These are phyloP conservation scores for Oceanodroma leucorhoa DNA, from an alignment of 2,797 vertebrate species.

Conservation along the genomic window DNA sequence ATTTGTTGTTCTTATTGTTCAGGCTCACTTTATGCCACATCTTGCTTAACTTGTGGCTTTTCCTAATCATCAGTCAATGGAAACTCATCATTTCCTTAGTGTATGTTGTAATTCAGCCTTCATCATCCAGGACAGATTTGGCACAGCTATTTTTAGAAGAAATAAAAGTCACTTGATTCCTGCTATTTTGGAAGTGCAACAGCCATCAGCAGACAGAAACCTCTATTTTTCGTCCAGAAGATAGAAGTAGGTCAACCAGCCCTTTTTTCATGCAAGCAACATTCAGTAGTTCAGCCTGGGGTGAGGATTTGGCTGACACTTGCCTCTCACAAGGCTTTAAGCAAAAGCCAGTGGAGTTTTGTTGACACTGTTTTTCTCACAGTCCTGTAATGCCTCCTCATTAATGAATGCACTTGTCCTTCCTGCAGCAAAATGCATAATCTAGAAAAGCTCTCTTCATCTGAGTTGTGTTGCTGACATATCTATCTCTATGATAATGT, in stretches of 20 bases:
- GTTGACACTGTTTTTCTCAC: background rate
- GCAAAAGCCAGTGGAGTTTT: background rate
- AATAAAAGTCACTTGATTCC: background rate
- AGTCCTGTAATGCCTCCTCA: background rate
- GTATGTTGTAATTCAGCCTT: background rate
- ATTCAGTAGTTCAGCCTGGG: background rate
- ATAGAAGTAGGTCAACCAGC: constrained; percentile 39
- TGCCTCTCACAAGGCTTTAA: constrained; percentile 12
- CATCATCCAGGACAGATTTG: background rate
- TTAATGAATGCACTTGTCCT: background rate
- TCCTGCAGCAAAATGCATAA: background rate
- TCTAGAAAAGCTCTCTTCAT: background rate
- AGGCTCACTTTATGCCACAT: background rate
- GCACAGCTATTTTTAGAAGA: background rate
- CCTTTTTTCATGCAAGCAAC: background rate
- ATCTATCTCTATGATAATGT: background rate
- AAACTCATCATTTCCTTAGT: background rate
- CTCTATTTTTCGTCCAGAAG: background rate
- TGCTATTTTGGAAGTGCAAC: background rate
- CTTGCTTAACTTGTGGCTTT: background rate
- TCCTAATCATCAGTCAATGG: background rate
- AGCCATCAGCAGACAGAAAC: background rate
- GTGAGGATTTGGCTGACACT: constrained; percentile 20
- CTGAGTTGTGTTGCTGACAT: background rate
- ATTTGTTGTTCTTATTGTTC: background rate